Base-by-base conservation (phyloP, 2,888 invertebrate genomes). In the Pterobdella sp. region DNA sequence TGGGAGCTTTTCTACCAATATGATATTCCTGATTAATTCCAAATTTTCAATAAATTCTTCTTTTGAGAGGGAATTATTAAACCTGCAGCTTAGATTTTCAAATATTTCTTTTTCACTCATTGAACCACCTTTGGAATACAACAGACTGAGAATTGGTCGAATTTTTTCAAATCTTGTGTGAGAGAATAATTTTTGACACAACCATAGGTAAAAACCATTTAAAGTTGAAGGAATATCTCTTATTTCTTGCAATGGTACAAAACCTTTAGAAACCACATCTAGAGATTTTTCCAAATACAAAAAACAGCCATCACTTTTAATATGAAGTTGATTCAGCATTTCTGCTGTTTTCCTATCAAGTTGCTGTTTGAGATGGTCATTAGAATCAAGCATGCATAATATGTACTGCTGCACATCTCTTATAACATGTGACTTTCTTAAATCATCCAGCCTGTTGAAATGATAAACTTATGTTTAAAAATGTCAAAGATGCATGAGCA, bases 351-450 rank as follows among this genome's bases (percentile, higher is more conserved):
- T 92, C 74, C 91, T 87, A 65, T 92, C 93, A 75, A 95, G 90
- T 80, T 94, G 93, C 75, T 92, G 92, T 56, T 92, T 87, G 18
- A 95, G 87, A 35, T 90, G 88, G 31, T 93, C 92, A 81, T 96
- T 94, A 7, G 90, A 90, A 81, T 95, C 94, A 56, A 96, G 85
- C 0, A 95, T 86, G 77, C 82, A 82, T 22, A 96, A 87, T 74
- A 96, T 95, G 81, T 95, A 96, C 80, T 95, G 90, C 83, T 96
- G 95, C 0, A 95, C 93, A 82, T 96, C 96, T 4, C 93, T 89
- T 0, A 95, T 92, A 7, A 96, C 94, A 78, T 85, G 83, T 0
- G 84, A 81, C 91, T 92, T 85, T 32, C 93, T 87, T 75, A 95
- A 84, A 85, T 96, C 95, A 80, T 96, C 96, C 79, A 96, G 83